A percentile compares a stretch with the other conserved stretches of the same genome.
These are phyloP conservation scores for Macrostomum lignano DNA, from an alignment of 1,140 invertebrate genomes.

Conservation along the genomic window DNA sequence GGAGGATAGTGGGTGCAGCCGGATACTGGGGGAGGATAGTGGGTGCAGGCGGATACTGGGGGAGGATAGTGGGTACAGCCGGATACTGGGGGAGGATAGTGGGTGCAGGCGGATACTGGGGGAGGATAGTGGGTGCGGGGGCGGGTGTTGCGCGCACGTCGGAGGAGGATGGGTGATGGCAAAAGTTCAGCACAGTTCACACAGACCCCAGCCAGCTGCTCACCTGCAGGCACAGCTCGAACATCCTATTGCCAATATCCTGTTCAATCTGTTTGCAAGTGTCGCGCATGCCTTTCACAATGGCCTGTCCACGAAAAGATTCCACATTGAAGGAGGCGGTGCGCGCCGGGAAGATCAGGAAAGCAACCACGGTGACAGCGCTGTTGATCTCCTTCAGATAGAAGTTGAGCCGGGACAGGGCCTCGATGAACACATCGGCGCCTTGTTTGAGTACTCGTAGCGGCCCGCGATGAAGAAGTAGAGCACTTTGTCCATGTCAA, in stretches of 20 bases:
- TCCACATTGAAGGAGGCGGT: constrained; percentile 99
- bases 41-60: too few relatives aligned
- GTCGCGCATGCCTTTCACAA: constrained; percentile 72
- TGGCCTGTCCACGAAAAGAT: constrained; percentile 75
- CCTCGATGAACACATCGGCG: constrained; percentile 91
- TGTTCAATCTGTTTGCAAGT: constrained; percentile 78
- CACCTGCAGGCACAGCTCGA: constrained; percentile 59
- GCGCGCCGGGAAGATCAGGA: constrained; percentile 82
- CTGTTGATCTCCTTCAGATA: constrained; percentile 59
- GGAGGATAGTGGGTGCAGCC: too few relatives aligned
- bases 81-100: too few relatives aligned
- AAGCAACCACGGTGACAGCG: constrained; percentile 77
- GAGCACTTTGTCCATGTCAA: constrained; percentile 86
- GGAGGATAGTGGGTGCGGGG: too few relatives aligned
- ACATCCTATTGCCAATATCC: constrained; percentile 72
- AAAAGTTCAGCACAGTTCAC: too few relatives aligned
- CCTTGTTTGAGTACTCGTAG: constrained; percentile 97
- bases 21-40: too few relatives aligned
- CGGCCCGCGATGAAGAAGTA: constrained; percentile 96
- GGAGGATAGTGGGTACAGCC: too few relatives aligned
- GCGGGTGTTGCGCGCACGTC: too few relatives aligned
- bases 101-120: too few relatives aligned
- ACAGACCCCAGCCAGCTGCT: too few relatives aligned
- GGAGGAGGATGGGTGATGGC: too few relatives aligned
- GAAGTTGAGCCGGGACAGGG: constrained; percentile 75